Base-by-base conservation (phyloP, 2,888 invertebrate genomes). In the Drosophila pullipes region DNA sequence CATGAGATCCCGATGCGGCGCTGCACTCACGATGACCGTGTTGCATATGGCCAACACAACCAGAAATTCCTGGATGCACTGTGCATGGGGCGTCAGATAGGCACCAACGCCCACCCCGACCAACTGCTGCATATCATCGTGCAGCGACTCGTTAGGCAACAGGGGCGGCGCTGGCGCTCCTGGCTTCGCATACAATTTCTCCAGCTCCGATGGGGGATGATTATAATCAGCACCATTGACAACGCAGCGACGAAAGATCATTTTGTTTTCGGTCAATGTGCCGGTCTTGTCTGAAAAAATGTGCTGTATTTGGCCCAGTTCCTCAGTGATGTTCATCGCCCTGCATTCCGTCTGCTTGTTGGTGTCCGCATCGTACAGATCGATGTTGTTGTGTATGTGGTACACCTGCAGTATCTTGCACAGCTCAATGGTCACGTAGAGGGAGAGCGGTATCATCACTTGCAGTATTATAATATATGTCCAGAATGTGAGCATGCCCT, bases 261-360 rank as follows among this genome's bases (percentile, higher is more conserved):
- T 99, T 93, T 98, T 97, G 93, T 99, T 99, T 94, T 99, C 99
- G 0, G 99, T 99, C 67, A 99, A 94, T 3, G 99, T 99, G 9
- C 99, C 99, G 1, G 99, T 99, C 94, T 99, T 99, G 93, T 99
- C 99, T 13, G 98, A 98, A 94, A 99, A 99, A 78, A 99, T 95
- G 91, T 99, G 99, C 91, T 98, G 97, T 58, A 97, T 95, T 94
- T 99, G 99, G 2, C 99, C 99, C 84, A 99, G 95, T 94, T 99
- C 99, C 93, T 99, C 99, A 0, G 99, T 98, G 78, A 99, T 99
- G 93, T 99, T 99, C 91, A 98, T 95, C 50, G 99, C 98, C 49
- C 98, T 96, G 93, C 99, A 99, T 93, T 98, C 97, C 65, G 97
- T 95, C 81, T 96, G 94, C 86, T 96, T 97, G 92, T 98, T 97